Conservation (phyloP, 1,140 invertebrate genomes). For the Zaprionus africanus region DNA sequence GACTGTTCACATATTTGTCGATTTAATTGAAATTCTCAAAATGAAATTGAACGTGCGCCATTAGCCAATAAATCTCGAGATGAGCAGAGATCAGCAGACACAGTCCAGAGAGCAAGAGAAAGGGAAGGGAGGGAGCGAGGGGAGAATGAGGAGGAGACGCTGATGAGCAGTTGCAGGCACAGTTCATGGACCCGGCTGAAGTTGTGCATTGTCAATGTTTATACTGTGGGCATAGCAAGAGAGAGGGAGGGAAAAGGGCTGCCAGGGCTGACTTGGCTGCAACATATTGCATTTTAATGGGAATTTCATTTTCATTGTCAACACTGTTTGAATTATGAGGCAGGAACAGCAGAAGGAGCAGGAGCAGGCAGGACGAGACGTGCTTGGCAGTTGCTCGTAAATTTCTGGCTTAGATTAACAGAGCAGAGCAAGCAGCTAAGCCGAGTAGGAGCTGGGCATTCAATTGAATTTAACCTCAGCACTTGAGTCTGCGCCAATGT, state of each 20-base stretch:
- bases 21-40: conserved; percentile 34
- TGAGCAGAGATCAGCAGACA: conserved; percentile 25
- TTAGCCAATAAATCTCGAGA: conserved; percentile 29
- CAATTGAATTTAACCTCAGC: conserved; percentile 55
- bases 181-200: conserved; percentile 19
- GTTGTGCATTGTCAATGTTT: conserved; percentile 58
- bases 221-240: conserved; percentile 54
- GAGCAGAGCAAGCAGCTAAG: conserved; percentile 22
- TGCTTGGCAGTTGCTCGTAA: conserved; percentile 52
- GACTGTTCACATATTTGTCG: conserved; percentile 24
- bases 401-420: conserved; percentile 69
- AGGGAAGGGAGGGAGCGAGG: neutral
- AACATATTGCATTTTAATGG: conserved; percentile 83
- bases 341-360: neutral
- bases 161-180: neutral
- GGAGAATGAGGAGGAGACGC: neutral
- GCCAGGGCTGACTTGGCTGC: conserved; percentile 43
- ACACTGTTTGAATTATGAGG: conserved; percentile 79
- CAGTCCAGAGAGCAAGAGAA: conserved; percentile 18
- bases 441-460: conserved; percentile 23
- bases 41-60: conserved; percentile 35
- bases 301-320: conserved; percentile 82
- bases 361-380: conserved; percentile 1
- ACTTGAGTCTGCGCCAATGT: conserved; percentile 8
- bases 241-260: neutral